phyloP scores from a whole-genome alignment of 2,888 invertebrate species.

The Sabatieria punctata region DNA sequence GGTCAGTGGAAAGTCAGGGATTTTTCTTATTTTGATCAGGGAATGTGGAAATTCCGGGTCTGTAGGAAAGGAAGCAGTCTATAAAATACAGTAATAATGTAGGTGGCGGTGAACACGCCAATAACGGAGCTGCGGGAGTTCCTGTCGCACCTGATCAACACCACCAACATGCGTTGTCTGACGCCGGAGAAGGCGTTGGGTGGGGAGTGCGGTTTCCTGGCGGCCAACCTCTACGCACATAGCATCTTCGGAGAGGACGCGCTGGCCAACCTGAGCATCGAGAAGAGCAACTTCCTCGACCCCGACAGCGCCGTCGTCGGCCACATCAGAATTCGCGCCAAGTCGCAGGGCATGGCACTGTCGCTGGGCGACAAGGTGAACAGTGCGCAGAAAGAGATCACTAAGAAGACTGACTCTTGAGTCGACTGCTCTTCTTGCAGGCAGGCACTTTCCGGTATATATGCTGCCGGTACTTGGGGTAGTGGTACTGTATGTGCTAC shows the following conservation, averaged over 20 bases:
- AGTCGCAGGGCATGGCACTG: conserved; percentile 98
- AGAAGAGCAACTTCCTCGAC: conserved; percentile 45
- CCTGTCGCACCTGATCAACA: conserved; percentile 69
- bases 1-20: too few relatives aligned
- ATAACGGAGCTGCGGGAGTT: conserved; percentile 82
- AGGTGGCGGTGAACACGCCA: conserved; percentile 70
- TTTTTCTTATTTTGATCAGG: too few relatives aligned
- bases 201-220: conserved; percentile 99
- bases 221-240: conserved; percentile 95
- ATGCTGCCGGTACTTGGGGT: too few relatives aligned
- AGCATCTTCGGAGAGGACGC: conserved; percentile 71
- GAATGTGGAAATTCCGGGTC: too few relatives aligned
- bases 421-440: too few relatives aligned
- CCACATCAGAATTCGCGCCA: conserved; percentile 91
- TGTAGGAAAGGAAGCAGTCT: too few relatives aligned
- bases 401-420: too few relatives aligned
- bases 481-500: too few relatives aligned
- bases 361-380: conserved; percentile 94
- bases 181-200: conserved; percentile 56
- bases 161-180: conserved; percentile 97
- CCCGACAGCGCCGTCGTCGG: conserved; percentile 70
- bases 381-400: background rate
- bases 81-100: too few relatives aligned
- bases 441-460: too few relatives aligned
- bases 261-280: conserved; percentile 92